Percentiles rank a stretch among this genome's conserved stretches.
Evolutionary conservation across 2,797 vertebrate species (phyloP).

Genomic region (Aplochiton taeniatus): DNA sequence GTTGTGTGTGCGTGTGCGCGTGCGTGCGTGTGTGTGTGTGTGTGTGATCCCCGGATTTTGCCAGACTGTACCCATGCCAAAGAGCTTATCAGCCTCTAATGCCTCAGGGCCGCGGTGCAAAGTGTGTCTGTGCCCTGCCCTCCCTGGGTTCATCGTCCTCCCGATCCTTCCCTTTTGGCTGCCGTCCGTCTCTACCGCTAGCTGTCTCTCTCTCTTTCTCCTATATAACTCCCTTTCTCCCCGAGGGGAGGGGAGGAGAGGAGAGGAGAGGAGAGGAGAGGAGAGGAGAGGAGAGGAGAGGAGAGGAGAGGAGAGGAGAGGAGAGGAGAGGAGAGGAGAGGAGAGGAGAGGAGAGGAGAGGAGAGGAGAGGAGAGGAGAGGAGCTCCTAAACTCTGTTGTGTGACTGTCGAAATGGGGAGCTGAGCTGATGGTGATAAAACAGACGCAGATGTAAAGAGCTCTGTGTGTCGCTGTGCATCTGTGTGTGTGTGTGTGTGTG

Average conservation of each 20-base stretch:
- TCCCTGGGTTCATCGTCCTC: neutral
- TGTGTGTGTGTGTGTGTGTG: too few species aligned
- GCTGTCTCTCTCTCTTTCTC: too few species aligned
- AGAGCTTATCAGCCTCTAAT: conserved; percentile 6
- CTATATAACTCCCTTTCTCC: too few species aligned
- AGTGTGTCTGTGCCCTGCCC: neutral
- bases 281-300: neutral
- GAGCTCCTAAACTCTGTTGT: neutral
- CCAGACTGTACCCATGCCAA: neutral
- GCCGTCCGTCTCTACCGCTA: too few species aligned
- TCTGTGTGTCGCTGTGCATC: neutral
- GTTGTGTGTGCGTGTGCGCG: neutral
- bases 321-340: neutral
- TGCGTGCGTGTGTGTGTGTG: neutral
- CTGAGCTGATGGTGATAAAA: too few species aligned
- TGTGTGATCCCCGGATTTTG: neutral
- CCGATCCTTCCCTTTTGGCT: neutral
- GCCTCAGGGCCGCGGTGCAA: neutral
- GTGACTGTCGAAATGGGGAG: too few species aligned
- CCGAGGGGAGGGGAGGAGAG: neutral
- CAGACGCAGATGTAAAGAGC: too few species aligned
- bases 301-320: neutral
- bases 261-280: neutral
- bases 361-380: neutral
- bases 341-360: neutral